Evolutionary conservation across 2,888 invertebrate genomes (phyloP).

Genomic region (Eupithecia centaureata): DNA sequence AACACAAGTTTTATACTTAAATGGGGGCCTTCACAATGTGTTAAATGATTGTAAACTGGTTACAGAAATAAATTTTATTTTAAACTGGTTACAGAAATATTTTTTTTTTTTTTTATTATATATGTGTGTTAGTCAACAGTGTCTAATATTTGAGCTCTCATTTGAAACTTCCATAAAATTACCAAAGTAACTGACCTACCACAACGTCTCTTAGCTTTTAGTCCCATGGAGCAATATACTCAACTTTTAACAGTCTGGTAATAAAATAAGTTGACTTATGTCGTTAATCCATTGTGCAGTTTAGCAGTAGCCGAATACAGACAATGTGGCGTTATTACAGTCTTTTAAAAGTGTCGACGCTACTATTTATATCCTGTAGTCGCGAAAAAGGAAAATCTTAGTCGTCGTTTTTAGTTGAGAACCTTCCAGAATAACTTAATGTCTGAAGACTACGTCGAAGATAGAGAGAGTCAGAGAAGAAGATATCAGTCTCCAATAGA

Average conservation of each 20-base stretch:
- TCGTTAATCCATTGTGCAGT: conserved; percentile 72
- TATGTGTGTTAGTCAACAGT: neutral
- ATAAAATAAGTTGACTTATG: conserved; percentile 68
- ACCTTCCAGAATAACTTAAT: neutral
- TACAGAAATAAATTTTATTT: too few relatives aligned
- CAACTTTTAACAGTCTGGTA: conserved; percentile 60
- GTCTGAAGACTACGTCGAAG: neutral
- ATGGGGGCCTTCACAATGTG: too few relatives aligned
- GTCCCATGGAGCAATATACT: conserved; percentile 49
- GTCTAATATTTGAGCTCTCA: neutral
- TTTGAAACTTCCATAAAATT: conserved; percentile 3
- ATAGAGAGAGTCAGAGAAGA: neutral
- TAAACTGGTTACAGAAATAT: too few relatives aligned
- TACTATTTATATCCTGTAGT: conserved; percentile 41
- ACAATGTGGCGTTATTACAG: conserved; percentile 61
- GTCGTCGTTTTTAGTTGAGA: neutral
- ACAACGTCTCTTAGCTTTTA: conserved; percentile 41
- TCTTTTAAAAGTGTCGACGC: conserved; percentile 36
- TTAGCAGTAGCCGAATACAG: conserved; percentile 55
- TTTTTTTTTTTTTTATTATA: too few relatives aligned
- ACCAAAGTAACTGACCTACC: conserved; percentile 54
- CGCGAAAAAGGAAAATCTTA: conserved; percentile 4
- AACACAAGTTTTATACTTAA: too few relatives aligned
- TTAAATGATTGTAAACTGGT: too few relatives aligned
- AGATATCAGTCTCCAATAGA: too few relatives aligned